These are phyloP conservation scores for Leptoteleia sp. DNA, from an alignment of 1,140 invertebrate genomes.

Conservation along the genomic window DNA sequence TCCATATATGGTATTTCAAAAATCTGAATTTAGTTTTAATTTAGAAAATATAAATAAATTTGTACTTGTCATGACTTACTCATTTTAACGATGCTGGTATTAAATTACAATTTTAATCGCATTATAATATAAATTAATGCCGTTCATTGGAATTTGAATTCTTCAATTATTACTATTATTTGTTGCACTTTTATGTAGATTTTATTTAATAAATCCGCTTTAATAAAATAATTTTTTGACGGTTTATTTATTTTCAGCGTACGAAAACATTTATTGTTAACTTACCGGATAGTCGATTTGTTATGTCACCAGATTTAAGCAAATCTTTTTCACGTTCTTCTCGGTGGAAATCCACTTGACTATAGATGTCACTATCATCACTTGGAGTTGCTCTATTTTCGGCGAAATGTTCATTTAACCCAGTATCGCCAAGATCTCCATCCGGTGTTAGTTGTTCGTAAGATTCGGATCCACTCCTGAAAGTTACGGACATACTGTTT, in stretches of 20 bases:
- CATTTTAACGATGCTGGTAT: too few relatives aligned
- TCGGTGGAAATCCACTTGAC: slow-evolving; percentile 82
- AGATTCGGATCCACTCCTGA: slow-evolving; percentile 89
- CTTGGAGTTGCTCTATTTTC: slow-evolving; percentile 81
- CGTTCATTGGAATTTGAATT: too few relatives aligned
- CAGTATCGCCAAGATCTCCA: slow-evolving; percentile 80
- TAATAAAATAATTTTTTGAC: too few relatives aligned
- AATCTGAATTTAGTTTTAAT: too few relatives aligned
- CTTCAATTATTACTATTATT: too few relatives aligned
- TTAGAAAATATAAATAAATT: too few relatives aligned
- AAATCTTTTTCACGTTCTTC: slow-evolving; percentile 78
- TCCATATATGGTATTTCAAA: slow-evolving; percentile 2
- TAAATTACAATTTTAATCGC: not conserved
- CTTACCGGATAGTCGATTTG: slow-evolving; percentile 76
- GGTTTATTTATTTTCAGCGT: not conserved
- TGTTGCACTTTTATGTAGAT: too few relatives aligned
- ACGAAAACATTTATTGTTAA: not conserved
- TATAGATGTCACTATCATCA: slow-evolving; percentile 88
- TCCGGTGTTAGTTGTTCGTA: slow-evolving; percentile 89
- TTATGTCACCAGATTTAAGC: slow-evolving; percentile 74
- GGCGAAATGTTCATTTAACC: slow-evolving; percentile 79
- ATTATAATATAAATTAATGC: not conserved
- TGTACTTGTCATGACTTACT: too few relatives aligned
- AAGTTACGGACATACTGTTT: slow-evolving; percentile 82
- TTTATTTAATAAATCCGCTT: too few relatives aligned